These are phyloP conservation scores for Drosophila santomea DNA, from an alignment of 1,140 invertebrate genomes.

Conservation along the genomic window DNA sequence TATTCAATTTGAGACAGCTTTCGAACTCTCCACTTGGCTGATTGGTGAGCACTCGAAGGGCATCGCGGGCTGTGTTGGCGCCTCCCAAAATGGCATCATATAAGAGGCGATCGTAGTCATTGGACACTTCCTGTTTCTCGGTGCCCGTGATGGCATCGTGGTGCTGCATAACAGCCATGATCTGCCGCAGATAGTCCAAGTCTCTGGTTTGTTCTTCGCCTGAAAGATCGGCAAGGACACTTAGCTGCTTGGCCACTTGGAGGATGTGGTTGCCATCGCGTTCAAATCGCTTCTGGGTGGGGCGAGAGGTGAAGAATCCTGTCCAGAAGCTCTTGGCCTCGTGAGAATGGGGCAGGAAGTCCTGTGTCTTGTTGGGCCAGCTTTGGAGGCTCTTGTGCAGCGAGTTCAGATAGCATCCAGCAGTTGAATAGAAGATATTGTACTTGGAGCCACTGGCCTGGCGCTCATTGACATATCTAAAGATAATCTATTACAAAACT, in stretches of 20 bases:
- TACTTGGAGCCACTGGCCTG: constrained; percentile 88
- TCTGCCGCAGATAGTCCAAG: constrained; percentile 70
- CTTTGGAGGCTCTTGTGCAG: constrained; percentile 89
- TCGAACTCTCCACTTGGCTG: constrained; percentile 85
- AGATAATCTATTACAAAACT: too few relatives aligned
- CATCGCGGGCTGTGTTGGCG: constrained; percentile 50
- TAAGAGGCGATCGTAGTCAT: constrained; percentile 90
- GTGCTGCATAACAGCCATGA: constrained; percentile 95
- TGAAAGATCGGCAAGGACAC: constrained; percentile 75
- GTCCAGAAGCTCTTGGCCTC: constrained; percentile 95
- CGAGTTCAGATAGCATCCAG: constrained; percentile 95
- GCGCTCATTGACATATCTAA: constrained; percentile 85
- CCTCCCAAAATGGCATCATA: constrained; percentile 60
- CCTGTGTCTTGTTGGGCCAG: constrained; percentile 90
- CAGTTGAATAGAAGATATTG: constrained; percentile 87
- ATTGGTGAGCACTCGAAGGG: constrained; percentile 83
- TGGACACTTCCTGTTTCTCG: constrained; percentile 94
- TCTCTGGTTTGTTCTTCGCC: constrained; percentile 49
- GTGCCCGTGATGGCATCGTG: constrained; percentile 96
- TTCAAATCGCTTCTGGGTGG: constrained; percentile 93
- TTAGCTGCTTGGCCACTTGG: constrained; percentile 88
- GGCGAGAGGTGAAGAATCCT: constrained; percentile 96
- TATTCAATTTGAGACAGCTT: constrained; percentile 89
- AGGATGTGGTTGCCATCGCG: constrained; percentile 92
- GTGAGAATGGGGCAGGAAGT: constrained; percentile 97